Base-by-base conservation (phyloP, 2,797 vertebrate genomes). In the Crocidura indochinensis region DNA sequence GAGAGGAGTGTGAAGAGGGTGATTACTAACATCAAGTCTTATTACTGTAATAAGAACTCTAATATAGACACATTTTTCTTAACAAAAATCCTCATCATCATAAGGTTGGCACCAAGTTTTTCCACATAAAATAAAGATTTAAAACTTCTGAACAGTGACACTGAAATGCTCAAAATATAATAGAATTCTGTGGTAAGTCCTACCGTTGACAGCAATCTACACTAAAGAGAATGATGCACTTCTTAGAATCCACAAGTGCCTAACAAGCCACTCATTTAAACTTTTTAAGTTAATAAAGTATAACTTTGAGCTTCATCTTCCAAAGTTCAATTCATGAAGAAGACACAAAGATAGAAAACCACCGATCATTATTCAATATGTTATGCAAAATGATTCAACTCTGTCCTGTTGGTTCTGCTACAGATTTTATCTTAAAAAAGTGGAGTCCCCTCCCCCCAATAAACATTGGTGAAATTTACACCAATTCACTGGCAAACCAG, bases 301-400 rank as follows among this genome's bases (percentile, higher is more conserved):
- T 15, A 6, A 60, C 56, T 60, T 60, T 60, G 56, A 60, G 22
- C 56, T 60, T 60, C 22, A 22, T 60, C 22, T 60, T 60, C 56
- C 56, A 60, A 60, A 60, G 56, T 60, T 60, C 19, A 20, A 19
- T 60, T 22, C 22, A 60, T 60, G 22, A 60, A 60, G 20, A 60
- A 20, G 56, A 20, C 56, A 19, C 17, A 60, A 60, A 60, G 53
- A 56, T 5, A 56, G 53, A 38, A 38, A 38, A 38, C 38, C 38
- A 38, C 38, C 38, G 5, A 38, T 38, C 38, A 38, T 38, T 38
- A 38, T 38, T 60, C 56, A 60, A 60, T 17, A 60, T 60, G 19
- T 64, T 91, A 78, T 86, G 3, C 2, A 44, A 87, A 92, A 78
- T n/a, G 46, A 74, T 82, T 31, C 72, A 68, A 44, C 31, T 27